Evolutionary conservation across 2,797 vertebrate species (phyloP).

Genomic region (Salmo trutta): DNA sequence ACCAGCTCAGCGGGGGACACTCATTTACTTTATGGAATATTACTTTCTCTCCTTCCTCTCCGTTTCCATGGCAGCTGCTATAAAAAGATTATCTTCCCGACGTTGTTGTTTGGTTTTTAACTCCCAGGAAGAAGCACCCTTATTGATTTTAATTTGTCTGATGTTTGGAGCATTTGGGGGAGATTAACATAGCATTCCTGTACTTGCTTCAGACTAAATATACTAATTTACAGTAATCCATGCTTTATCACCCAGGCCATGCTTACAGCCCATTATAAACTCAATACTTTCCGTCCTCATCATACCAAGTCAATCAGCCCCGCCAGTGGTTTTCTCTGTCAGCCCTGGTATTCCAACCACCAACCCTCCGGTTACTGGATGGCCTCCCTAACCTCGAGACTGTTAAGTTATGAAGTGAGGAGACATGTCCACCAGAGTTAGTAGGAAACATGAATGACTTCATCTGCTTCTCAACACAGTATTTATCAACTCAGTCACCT

Average conservation of each 20-base stretch:
- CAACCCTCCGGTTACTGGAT: not conserved
- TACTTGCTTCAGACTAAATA: conserved; percentile 13
- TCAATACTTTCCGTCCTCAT: not conserved
- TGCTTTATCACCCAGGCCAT: not conserved
- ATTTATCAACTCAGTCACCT: not conserved
- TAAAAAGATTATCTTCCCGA: conserved; percentile 76
- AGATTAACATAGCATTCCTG: conserved; percentile 63
- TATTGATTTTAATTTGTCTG: conserved; percentile 76
- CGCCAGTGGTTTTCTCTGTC: conserved; percentile 20
- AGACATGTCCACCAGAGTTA: too few species aligned
- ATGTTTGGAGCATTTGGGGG: conserved; percentile 56
- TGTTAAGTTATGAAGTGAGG: not conserved
- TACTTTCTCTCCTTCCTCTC: conserved; percentile 69
- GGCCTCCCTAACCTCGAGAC: not conserved
- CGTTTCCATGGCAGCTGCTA: conserved; percentile 78
- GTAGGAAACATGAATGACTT: not conserved
- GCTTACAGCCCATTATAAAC: not conserved
- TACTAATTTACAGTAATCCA: not conserved
- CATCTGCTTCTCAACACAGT: not conserved
- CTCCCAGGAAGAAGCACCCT: conserved; percentile 49
- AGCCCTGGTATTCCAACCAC: not conserved
- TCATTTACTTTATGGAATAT: conserved; percentile 80
- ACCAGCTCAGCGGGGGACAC: conserved; percentile 67
- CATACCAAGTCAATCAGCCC: not conserved
- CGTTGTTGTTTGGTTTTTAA: conserved; percentile 64